Conservation (phyloP, 2,113 vertebrate genomes). For the Donacobius atricapilla region DNA sequence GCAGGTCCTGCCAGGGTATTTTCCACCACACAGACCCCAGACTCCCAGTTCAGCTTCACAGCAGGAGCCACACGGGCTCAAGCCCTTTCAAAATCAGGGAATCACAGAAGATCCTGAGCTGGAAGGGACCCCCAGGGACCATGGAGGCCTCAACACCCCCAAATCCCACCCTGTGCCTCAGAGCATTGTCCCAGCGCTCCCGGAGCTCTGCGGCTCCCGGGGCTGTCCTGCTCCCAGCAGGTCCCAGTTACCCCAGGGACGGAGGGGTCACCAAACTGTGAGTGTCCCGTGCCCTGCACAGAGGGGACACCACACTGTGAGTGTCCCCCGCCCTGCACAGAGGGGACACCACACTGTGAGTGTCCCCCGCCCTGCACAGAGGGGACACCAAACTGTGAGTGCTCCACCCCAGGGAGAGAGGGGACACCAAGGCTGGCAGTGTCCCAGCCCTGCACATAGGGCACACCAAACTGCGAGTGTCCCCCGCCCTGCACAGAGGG, state of each 20-base stretch:
- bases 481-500: neutral
- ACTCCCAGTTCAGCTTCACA: accelerated
- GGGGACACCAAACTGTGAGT: neutral
- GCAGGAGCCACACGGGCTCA: neutral
- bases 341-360: neutral
- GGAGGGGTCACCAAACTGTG: neutral
- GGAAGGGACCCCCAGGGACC: too few species aligned
- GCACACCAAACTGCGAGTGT: neutral
- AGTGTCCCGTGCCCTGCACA: neutral
- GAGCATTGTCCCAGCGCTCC: accelerated
- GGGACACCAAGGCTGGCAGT: neutral
- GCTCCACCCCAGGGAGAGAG: neutral
- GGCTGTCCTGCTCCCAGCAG: neutral
- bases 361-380: neutral
- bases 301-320: neutral
- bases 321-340: too few species aligned
- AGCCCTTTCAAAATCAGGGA: neutral
- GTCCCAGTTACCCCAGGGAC: neutral
- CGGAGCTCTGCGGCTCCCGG: neutral
- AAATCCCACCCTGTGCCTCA: too few species aligned
- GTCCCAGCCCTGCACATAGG: neutral
- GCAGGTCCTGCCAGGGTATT: neutral
- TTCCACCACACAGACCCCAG: neutral
- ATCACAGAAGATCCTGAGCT: neutral
- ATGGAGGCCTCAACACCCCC: neutral